phyloP scores from a whole-genome alignment of 2,888 invertebrate species.

The Lasioglossum vierecki region DNA sequence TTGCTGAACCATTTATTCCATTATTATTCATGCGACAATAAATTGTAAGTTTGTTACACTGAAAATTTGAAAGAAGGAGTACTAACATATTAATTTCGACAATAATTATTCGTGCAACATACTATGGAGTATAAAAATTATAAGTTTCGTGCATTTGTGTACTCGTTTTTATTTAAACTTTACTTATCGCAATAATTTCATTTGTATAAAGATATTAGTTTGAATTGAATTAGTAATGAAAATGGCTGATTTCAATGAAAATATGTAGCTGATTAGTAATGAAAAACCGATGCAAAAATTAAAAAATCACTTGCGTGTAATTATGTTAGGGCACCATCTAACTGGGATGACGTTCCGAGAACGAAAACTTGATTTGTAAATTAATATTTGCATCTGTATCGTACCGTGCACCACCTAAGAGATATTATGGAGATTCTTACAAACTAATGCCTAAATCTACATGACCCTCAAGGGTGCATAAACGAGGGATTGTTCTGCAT shows the following conservation, averaged over 20 bases:
- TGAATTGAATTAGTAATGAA: too few species aligned
- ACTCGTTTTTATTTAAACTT: not conserved
- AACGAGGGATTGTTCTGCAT: constrained; percentile 15
- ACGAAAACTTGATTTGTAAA: constrained; percentile 19
- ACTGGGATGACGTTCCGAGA: not conserved
- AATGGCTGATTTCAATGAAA: not conserved
- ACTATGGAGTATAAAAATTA: too few species aligned
- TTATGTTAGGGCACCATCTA: not conserved
- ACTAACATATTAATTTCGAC: not conserved
- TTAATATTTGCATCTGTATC: constrained; percentile 13
- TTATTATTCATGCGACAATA: not conserved
- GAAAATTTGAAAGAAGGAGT: not conserved
- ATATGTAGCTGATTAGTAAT: not conserved
- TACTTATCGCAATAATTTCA: not conserved
- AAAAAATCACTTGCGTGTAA: not conserved
- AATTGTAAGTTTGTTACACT: not conserved
- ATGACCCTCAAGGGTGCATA: constrained; percentile 18
- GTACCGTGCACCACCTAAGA: not conserved
- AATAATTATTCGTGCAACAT: too few species aligned
- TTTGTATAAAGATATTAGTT: not conserved
- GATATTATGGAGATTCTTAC: constrained; percentile 17
- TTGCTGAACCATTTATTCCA: not conserved
- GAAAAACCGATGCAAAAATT: not conserved
- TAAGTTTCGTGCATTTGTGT: not conserved
- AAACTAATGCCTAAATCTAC: constrained; percentile 13